These are phyloP conservation scores for Varecia variegata DNA, from an alignment of 2,797 vertebrate genomes.

Conservation along the genomic window DNA sequence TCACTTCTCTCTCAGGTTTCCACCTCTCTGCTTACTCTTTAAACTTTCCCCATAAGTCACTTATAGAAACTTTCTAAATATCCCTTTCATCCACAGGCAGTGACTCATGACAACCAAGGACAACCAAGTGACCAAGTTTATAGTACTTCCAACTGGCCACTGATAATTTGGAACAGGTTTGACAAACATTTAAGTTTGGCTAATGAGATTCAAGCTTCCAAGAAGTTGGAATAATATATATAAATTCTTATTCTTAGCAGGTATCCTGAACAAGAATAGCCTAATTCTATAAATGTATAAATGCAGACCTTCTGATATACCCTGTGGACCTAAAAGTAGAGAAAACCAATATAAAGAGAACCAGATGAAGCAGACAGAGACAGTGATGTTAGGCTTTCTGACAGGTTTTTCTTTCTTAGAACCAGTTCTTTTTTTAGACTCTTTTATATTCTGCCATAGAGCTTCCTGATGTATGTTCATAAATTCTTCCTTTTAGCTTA, in stretches of 20 bases:
- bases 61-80: background rate
- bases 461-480: background rate
- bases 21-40: background rate
- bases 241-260: background rate
- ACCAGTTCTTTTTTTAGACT: background rate
- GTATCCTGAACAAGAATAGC: background rate
- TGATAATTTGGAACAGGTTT: background rate
- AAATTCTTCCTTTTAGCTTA: constrained; percentile 11
- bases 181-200: background rate
- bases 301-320: background rate
- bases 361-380: background rate
- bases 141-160: background rate
- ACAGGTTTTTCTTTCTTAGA: background rate
- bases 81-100: background rate
- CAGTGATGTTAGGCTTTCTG: background rate
- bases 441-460: background rate
- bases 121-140: background rate
- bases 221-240: background rate
- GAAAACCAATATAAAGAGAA: background rate
- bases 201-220: constrained; percentile 7
- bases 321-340: background rate
- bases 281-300: background rate
- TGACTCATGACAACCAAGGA: background rate
- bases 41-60: background rate
- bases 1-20: background rate